Base-by-base conservation (phyloP, 2,797 vertebrate genomes). In the Fringilla coelebs region DNA sequence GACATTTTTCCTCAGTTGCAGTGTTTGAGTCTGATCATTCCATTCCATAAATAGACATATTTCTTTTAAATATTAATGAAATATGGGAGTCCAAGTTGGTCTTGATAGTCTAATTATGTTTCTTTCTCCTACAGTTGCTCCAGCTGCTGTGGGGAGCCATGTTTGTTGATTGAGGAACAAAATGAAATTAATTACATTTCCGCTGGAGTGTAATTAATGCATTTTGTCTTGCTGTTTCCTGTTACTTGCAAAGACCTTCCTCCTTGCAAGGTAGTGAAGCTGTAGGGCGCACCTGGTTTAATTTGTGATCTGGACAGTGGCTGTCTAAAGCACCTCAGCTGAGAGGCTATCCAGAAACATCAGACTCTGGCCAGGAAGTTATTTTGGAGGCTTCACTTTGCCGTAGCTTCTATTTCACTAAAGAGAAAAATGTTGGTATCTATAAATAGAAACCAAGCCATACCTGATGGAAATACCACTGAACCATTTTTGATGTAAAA, bases 141-240 rank as follows among this genome's bases (percentile, higher is more conserved):
- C 80, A 78, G 51, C 83, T 87, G 46, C 76, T 60, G 40, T 48
- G 32, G n/a, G 43, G 41, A 88, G 54, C 65, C 66, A 66, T 40
- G 60, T 85, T 93, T 83, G 61, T 74, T 78, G 76, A 73, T 19
- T 93, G 54, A 81, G 76, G 63, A 94, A 12, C 29, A 77, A 85
- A 92, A 77, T 62, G 5, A 82, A 90, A 78, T 89, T 41, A 88
- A 85, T 89, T 90, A 36, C 9, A n/a, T 86, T 95, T 92, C 62
- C 0, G 0, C 40, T 84, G 48, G 65, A 49, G 68, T 74, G 31
- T 81, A 94, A 81, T 68, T 88, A 76, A 89, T 38, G 43, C 74
- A 60, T 91, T 94, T 84, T 93, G 46, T 91, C 70, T 94, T 5
- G 1, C 38, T 75, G 19, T 81, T 91, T 45, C 14, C 1, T 34